Base-by-base conservation (phyloP, 2,888 invertebrate genomes). In the Deilephila elpenor region DNA sequence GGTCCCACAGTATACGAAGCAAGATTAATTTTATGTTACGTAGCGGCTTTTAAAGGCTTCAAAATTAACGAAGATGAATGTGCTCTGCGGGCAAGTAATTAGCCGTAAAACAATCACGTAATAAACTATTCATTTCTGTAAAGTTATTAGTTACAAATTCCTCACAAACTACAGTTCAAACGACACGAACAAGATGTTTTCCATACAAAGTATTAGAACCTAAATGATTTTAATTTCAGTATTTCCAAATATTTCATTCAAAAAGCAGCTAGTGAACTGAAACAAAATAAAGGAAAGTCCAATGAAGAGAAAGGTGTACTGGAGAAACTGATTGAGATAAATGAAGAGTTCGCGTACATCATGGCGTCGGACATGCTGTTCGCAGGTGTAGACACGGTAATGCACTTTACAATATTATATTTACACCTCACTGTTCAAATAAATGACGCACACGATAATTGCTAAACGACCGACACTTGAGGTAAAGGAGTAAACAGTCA, bases 321-420 rank as follows among this genome's bases (percentile, higher is more conserved):
- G 74, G 96, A 96, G 81, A 96, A 96, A 80, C 84, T 97, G 32
- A 83, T 96, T 0, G 93, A 93, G 71, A 93, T 95, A 11, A 95
- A 96, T 81, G 93, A 95, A 80, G 89, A 95, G 73, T 88, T 95
- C 4, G 97, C 97, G 0, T 83, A 95, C 32, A 93, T 96, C 20
- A 96, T 96, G 95, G 96, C 96, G 1, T 89, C 95, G 77, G 97
- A 97, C 79, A 95, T 97, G 95, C 82, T 97, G 59, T 92, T 96
- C 64, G 96, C 96, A 59, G 97, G 96, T 70, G 93, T 96, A 25
- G 97, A 97, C 86, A 96, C 96, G 75, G 96, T 97, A 88, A 91
- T 17, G 20, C 20, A 1, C 34, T 37, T 44, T 60, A 29, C 29
- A 60, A 59, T 20, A 25, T 1, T 25, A 32, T n/a, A 51, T n/a